Evolutionary conservation across 37 sponge, comb jelly and placozoan species (phyloP), one percentile per base, ranked within the genome.

Genomic region (Halichondria panicea): DNA sequence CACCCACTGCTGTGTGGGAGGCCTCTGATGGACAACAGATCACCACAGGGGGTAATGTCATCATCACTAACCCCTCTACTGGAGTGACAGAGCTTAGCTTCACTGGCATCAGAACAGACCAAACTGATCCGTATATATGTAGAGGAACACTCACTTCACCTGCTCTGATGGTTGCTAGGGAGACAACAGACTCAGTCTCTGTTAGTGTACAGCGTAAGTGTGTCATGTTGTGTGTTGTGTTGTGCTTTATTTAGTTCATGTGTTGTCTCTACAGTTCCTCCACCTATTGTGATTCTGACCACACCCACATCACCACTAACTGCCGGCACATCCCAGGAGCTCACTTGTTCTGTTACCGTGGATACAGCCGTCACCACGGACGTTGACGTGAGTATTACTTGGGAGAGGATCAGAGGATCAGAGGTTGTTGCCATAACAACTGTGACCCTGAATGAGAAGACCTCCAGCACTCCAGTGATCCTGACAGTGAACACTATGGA

Each of bases 331-430:
- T 11, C 39, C n/a, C 30, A 43, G 28, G 39, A 52, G 48, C 54
- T 70, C 36, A 70, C 71, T 34, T 70, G 71, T 31, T 28, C 71
- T 52, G 54, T 41, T 34, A 52, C 4, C 1, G 35, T 70, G 52
- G 37, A 52, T 41, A 2, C 9, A 11, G 37, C 54, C n/a, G 75
- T 74, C 18, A 35, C 59, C 75, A 74, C 62, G 0, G 43, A 43
- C 13, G 43, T 74, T 0, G 42, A 5, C 13, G 62, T 74, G 6
- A 0, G 4, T 18, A 24, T 30, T 3, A 27, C 34, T 0, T 74
- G 75, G 75, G 42, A 11, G 21, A 70, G 35, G 54, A 32, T n/a
- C n/a, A n/a, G n/a, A n/a, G n/a, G n/a, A n/a, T n/a, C n/a, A n/a
- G n/a, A n/a, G n/a, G n/a, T n/a, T n/a, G n/a, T n/a, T n/a, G n/a